phyloP scores from a whole-genome alignment of 2,888 invertebrate species.

The Tethea ocularis region DNA sequence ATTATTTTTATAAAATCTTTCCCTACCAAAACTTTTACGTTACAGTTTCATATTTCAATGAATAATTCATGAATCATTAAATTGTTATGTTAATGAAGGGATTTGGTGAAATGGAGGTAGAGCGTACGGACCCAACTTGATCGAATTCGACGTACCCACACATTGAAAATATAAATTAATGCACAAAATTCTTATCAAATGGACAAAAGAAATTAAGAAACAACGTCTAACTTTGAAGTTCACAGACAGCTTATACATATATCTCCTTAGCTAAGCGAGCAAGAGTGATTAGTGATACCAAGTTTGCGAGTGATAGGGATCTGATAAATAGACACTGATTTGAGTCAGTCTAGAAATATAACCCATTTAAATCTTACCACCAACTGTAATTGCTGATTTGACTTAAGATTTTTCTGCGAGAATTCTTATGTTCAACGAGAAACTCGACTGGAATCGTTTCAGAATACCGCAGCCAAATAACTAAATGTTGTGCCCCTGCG shows the following conservation, averaged over 20 bases:
- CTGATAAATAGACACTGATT: constrained; percentile 31
- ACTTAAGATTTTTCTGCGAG: no score
- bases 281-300: constrained; percentile 21
- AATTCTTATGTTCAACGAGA: no score
- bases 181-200: neutral
- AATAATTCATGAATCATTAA: constrained; percentile 60
- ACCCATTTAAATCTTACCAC: constrained; percentile 32
- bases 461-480: no score
- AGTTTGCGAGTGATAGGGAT: constrained; percentile 39
- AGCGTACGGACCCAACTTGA: constrained; percentile 39
- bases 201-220: neutral
- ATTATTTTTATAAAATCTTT: neutral
- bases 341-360: constrained; percentile 22
- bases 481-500: no score
- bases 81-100: constrained; percentile 65
- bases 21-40: neutral
- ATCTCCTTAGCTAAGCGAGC: constrained; percentile 31
- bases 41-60: constrained; percentile 42
- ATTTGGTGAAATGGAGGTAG: constrained; percentile 51
- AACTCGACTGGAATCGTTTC: no score
- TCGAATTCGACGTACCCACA: constrained; percentile 30
- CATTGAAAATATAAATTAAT: constrained; percentile 22
- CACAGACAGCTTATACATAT: constrained; percentile 9
- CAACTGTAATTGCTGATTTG: constrained; percentile 42
- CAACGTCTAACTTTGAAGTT: constrained; percentile 3